Base-by-base conservation (phyloP, 2,113 vertebrate species). In the Solea senegalensis region DNA sequence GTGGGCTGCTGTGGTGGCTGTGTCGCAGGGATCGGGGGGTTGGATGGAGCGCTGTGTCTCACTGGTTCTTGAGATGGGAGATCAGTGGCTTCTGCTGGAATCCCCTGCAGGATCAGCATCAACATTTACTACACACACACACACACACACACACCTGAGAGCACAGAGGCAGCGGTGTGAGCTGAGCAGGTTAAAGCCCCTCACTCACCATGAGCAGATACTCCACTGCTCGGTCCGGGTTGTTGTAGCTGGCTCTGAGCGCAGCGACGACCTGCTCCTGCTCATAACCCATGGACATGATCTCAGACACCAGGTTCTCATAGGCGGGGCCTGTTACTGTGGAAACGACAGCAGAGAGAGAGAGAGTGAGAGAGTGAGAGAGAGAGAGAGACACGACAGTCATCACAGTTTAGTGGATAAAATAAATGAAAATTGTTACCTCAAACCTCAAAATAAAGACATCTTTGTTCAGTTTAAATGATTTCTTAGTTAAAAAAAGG, bases 271-370 rank as follows among this genome's bases (percentile, higher is more conserved):
- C 94, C 67, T 89, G 91, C 80, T 93, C 90, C 40, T 93, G 86
- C 61, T 92, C 91, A 56, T 94, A 94, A 48, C 94, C 94, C 92
- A 94, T 94, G 2, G 89, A 93, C 92, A 94, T 93, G 52, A 94
- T 94, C 83, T 94, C 94, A 10, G 91, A 87, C 69, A 94, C 93
- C 83, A 94, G 84, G 76, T 92, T 93, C 81, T 94, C 92, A 78
- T 94, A 94, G 16, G 92, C 94, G 49, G 92, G 90, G 46, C 92
- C 94, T 15, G 94, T 94, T 68, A 94, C 94, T 94, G 68, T 66
- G 49, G 14, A 73, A n/a, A 53, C 43, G 34, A 14, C 9, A 44
- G 39, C 3, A 65, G 8, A 76, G 64, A 13, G 1, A 86, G 45
- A 46, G 7, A 46, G 21, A 21, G 21, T 1, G 21, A 21, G 21